Percentiles rank a stretch among this genome's conserved stretches.
Conservation (phyloP, 2,888 invertebrate genomes). For the Caenorhabditis imperialis region DNA sequence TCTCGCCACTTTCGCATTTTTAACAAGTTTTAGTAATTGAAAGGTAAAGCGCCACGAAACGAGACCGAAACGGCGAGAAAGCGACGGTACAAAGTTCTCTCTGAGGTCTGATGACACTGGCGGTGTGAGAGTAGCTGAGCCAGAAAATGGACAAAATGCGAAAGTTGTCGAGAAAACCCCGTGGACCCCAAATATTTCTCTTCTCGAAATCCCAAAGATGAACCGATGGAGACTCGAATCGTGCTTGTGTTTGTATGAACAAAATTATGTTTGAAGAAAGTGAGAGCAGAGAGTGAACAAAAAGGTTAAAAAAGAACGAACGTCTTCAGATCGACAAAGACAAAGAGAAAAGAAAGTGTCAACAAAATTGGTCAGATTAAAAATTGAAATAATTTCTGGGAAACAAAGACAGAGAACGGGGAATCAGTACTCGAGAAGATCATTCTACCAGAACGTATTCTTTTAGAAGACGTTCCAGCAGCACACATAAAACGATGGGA, state of each 20-base stretch:
- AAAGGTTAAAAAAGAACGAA: neutral
- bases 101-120: neutral
- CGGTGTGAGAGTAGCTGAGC: neutral
- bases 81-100: neutral
- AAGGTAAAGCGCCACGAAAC: neutral
- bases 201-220: too few species aligned
- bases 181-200: too few species aligned
- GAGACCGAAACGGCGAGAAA: slow-evolving; percentile 18
- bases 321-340: neutral
- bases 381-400: neutral
- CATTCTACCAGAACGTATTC: too few species aligned
- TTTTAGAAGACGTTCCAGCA: too few species aligned
- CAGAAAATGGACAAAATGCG: slow-evolving; percentile 13
- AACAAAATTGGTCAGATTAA: neutral
- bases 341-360: neutral
- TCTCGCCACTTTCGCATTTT: slow-evolving; percentile 39
- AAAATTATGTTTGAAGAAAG: neutral
- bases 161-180: slow-evolving; percentile 10
- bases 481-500: slow-evolving; percentile 4
- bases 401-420: neutral
- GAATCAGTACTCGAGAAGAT: slow-evolving; percentile 4
- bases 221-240: too few species aligned
- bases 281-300: too few species aligned
- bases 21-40: too few species aligned
- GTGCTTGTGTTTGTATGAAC: too few species aligned